Percentiles rank a stretch among this genome's conserved stretches.
These are phyloP conservation scores for Microcebus griseorufus DNA, from an alignment of 2,113 vertebrate genomes.

Conservation along the genomic window DNA sequence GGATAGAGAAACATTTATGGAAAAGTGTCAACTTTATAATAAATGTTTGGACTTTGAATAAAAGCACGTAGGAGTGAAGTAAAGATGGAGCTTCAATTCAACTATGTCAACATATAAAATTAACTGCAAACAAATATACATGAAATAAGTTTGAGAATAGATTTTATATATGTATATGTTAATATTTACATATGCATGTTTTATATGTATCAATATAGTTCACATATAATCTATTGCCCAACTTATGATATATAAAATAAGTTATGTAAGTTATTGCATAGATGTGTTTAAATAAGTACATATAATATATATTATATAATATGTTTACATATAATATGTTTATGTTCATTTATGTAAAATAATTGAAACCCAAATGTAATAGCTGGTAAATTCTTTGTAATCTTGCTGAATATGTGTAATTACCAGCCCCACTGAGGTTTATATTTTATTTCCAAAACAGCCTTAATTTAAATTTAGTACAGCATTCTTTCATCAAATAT, in stretches of 20 bases:
- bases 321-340: not conserved
- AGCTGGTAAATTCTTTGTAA: not conserved
- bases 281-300: too few species aligned
- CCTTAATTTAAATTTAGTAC: conserved; percentile 1
- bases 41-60: not conserved
- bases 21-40: not conserved
- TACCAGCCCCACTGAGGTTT: not conserved
- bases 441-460: conserved; percentile 20
- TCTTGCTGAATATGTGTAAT: not conserved
- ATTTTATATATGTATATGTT: not conserved
- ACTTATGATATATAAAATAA: not conserved
- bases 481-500: not conserved
- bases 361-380: not conserved
- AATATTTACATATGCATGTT: not conserved
- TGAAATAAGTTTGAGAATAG: not conserved
- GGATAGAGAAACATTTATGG: not conserved
- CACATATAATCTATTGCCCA: not conserved
- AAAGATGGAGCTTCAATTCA: not conserved
- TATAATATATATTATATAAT: not conserved
- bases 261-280: not conserved
- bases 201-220: not conserved
- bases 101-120: not conserved
- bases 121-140: not conserved
- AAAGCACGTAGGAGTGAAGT: not conserved
- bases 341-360: not conserved